phyloP scores from a whole-genome alignment of 2,888 invertebrate species.

The Ramazzottius varieornatus region DNA sequence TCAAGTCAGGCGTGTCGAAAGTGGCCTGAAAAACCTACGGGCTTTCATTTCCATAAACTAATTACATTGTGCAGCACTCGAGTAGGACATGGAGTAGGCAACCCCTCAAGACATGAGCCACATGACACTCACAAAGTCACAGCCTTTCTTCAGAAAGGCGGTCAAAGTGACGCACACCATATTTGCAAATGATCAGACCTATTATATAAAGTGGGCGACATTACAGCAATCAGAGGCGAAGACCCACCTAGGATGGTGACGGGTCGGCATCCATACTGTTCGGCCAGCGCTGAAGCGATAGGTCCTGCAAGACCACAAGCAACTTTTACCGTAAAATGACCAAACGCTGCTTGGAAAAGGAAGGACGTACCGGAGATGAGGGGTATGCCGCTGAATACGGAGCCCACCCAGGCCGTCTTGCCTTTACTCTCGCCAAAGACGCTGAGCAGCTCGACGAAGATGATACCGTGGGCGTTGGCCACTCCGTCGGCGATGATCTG shows the following conservation, averaged over 20 bases:
- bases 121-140: too few species aligned
- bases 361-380: not conserved
- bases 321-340: not conserved
- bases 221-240: too few species aligned
- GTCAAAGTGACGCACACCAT: too few species aligned
- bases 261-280: conserved; percentile 5
- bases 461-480: conserved; percentile 4
- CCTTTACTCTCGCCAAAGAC: conserved; percentile 1
- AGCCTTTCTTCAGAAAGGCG: too few species aligned
- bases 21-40: too few species aligned
- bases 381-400: not conserved
- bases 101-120: too few species aligned
- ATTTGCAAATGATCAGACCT: too few species aligned
- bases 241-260: not conserved
- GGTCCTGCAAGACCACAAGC: not conserved
- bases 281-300: conserved; percentile 7
- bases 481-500: conserved; percentile 5
- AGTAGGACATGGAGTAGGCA: too few species aligned
- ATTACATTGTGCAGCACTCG: too few species aligned
- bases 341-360: not conserved
- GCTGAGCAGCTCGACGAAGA: conserved; percentile 3
- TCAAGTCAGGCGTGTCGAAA: too few species aligned
- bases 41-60: too few species aligned
- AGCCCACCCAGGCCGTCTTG: conserved; percentile 6
- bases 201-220: too few species aligned